phyloP scores from a whole-genome alignment of 1,140 invertebrate genomes.

The Gryon sp. region DNA sequence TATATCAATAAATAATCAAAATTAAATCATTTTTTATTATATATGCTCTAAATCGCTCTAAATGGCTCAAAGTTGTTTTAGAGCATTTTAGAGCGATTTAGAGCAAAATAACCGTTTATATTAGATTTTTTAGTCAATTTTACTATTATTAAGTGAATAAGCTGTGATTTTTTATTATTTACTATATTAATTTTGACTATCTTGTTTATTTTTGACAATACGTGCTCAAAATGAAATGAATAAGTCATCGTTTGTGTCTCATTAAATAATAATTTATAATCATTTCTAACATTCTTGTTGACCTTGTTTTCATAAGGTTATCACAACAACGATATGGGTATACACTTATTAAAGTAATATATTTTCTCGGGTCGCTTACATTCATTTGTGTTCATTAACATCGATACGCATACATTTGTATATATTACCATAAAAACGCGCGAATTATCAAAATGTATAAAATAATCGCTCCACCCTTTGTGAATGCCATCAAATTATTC shows the following conservation, averaged over 20 bases:
- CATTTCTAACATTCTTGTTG: constrained; percentile 46
- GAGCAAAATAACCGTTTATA: no score
- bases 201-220: no score
- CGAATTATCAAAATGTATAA: constrained; percentile 53
- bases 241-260: constrained; percentile 1
- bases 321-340: constrained; percentile 40
- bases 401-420: constrained; percentile 48
- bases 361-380: constrained; percentile 20
- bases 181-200: no score
- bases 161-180: no score
- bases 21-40: no score
- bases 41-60: no score
- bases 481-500: constrained; percentile 38
- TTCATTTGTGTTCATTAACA: constrained; percentile 53
- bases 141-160: no score
- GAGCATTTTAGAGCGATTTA: no score
- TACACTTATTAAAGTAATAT: constrained; percentile 42
- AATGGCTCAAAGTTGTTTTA: no score
- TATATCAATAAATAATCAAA: no score
- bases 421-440: constrained; percentile 43
- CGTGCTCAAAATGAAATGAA: no score
- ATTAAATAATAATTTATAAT: constrained; percentile 37
- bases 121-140: no score
- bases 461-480: constrained; percentile 30
- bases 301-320: constrained; percentile 54